These are phyloP conservation scores for Cheilosia impressa DNA, from an alignment of 2,888 invertebrate species.

Conservation along the genomic window DNA sequence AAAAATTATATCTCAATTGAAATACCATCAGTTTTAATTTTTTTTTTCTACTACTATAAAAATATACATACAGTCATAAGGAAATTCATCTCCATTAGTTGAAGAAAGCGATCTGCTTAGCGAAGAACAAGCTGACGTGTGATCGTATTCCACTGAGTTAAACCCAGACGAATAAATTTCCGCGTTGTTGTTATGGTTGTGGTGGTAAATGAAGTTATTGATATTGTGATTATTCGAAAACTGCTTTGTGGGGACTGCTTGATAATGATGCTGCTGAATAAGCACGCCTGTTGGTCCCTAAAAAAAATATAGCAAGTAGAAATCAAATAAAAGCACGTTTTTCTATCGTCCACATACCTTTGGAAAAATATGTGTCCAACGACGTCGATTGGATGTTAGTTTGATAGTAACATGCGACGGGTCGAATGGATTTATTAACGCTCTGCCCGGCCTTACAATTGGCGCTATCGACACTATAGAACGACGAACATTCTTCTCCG, in stretches of 20 bases:
- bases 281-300: slow-evolving; percentile 93
- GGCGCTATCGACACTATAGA: slow-evolving; percentile 84
- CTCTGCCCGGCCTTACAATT: slow-evolving; percentile 89
- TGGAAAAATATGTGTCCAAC: slow-evolving; percentile 99
- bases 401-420: slow-evolving; percentile 98
- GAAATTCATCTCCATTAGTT: slow-evolving; percentile 78
- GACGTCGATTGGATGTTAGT: slow-evolving; percentile 95
- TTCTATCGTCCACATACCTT: slow-evolving; percentile 83
- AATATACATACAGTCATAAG: slow-evolving; percentile 78
- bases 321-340: slow-evolving; percentile 22
- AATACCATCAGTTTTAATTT: not conserved
- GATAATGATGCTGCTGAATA: slow-evolving; percentile 97
- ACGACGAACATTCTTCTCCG: slow-evolving; percentile 81
- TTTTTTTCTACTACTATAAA: not conserved
- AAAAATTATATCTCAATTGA: not conserved
- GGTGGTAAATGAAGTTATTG: slow-evolving; percentile 56
- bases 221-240: slow-evolving; percentile 63
- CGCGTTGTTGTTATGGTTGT: slow-evolving; percentile 75
- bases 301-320: slow-evolving; percentile 42
- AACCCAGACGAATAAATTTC: slow-evolving; percentile 78
- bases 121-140: slow-evolving; percentile 80
- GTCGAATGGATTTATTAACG: slow-evolving; percentile 98
- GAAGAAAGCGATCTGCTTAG: slow-evolving; percentile 79
- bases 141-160: slow-evolving; percentile 81
- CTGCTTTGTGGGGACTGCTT: slow-evolving; percentile 88